Base-by-base conservation (phyloP, 2,113 vertebrate species). In the Echinops telfairi region DNA sequence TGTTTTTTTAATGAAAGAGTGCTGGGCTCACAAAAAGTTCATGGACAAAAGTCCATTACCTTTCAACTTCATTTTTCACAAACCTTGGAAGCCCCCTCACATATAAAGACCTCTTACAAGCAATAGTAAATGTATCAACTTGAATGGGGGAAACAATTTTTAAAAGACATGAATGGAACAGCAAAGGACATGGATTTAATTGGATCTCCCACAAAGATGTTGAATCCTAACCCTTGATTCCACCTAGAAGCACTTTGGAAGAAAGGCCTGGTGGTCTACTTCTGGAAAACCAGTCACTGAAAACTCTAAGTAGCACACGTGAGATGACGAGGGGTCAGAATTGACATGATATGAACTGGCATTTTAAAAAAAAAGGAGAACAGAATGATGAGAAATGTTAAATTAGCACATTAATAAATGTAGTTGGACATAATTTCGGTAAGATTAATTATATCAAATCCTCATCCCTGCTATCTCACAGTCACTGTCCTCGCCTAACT, bases 281-380 rank as follows among this genome's bases (percentile, higher is more conserved):
- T 19, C 31, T 71, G n/a, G 19, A 33, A 33, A 71, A 33, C 33
- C 70, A 33, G 1, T n/a, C n/a, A 33, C 20, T 36, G 29, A 70
- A 70, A 70, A 71, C 70, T 16, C 70, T 16, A 19, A 6, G 31
- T 29, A 36, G 17, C 17, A 71, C 70, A 71, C 70, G 5, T 71
- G 70, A 6, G 2, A 17, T 71, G 31, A 71, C 6, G 31, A 71
- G 19, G 6, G 20, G 70, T 71, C 17, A 36, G n/a, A 33, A 16
- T 71, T 16, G 3, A 70, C 31, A 29, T 70, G n/a, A 17, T 33
- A 2, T 71, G 31, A 71, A 71, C n/a, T 36, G 70, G n/a, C 80
- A 7, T 53, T 84, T n/a, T n/a, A n/a, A n/a, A n/a, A 92, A 71
- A 73, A 71, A 86, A 68, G 71, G 38, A 79, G 84, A 86, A 73